Conservation (phyloP, 2,888 invertebrate genomes). For the Sericinus montela region DNA sequence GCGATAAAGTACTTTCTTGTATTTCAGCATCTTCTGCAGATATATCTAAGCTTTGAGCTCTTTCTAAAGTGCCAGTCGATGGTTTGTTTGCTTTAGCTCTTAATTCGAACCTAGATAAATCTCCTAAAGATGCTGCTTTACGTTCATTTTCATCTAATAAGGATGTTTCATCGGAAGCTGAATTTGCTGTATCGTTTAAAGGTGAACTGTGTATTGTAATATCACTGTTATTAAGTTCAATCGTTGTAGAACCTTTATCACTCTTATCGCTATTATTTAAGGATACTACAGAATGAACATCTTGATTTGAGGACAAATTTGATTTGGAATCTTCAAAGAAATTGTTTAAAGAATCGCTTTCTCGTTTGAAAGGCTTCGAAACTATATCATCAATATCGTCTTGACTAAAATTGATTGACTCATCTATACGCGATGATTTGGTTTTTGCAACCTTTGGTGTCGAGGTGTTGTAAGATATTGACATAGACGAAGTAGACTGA, state of each 20-base stretch:
- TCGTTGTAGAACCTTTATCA: constrained; percentile 81
- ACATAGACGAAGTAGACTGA: constrained; percentile 32
- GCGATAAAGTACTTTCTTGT: constrained; percentile 61
- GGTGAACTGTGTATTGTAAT: constrained; percentile 87
- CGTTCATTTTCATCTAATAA: constrained; percentile 81
- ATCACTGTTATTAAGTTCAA: constrained; percentile 86
- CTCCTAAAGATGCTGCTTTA: constrained; percentile 89
- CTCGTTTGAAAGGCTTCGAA: constrained; percentile 66
- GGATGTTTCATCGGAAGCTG: constrained; percentile 67
- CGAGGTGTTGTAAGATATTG: constrained; percentile 62
- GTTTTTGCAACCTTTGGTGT: constrained; percentile 70
- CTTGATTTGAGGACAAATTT: constrained; percentile 68
- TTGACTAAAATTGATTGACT: constrained; percentile 67
- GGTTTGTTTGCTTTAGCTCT: constrained; percentile 64
- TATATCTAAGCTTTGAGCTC: constrained; percentile 90
- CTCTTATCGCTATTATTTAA: constrained; percentile 71
- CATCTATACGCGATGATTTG: constrained; percentile 56
- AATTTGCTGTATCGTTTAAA: constrained; percentile 66
- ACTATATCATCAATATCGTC: constrained; percentile 78
- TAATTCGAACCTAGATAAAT: constrained; percentile 83
- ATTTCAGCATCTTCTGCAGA: constrained; percentile 76
- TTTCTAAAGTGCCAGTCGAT: constrained; percentile 82
- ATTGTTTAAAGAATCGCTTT: constrained; percentile 71
- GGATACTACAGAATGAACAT: constrained; percentile 63
- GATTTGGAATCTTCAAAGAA: constrained; percentile 70